Conservation (phyloP, 2,888 invertebrate species). For the Pyrgus malvae region DNA sequence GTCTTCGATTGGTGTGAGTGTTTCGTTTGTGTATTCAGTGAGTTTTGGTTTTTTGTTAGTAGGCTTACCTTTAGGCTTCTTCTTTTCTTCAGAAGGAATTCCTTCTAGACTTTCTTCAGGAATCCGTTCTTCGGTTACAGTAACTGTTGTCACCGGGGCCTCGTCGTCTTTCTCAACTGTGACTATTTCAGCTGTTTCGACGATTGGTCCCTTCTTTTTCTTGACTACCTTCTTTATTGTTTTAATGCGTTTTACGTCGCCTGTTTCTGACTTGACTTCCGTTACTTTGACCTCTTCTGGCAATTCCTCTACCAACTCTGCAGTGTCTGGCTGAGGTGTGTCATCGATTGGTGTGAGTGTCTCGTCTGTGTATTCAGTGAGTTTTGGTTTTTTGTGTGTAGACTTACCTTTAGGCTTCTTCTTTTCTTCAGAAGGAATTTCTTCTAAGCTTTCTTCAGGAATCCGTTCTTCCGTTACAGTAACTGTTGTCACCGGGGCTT, state of each 20-base stretch:
- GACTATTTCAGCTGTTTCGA: slow-evolving; percentile 39
- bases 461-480: slow-evolving; percentile 32
- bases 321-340: slow-evolving; percentile 44
- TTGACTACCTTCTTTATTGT: slow-evolving; percentile 10
- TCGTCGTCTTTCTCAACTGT: slow-evolving; percentile 27
- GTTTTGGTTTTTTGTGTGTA: slow-evolving; percentile 44
- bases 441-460: slow-evolving; percentile 50
- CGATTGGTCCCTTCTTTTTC: slow-evolving; percentile 38
- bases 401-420: slow-evolving; percentile 36
- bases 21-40: slow-evolving; percentile 33
- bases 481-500: slow-evolving; percentile 38
- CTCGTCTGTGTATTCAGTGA: slow-evolving; percentile 39
- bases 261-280: slow-evolving; percentile 13
- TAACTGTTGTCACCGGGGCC: slow-evolving; percentile 35
- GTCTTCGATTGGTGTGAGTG: slow-evolving; percentile 36
- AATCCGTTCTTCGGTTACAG: slow-evolving; percentile 35
- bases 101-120: neutral
- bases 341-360: slow-evolving; percentile 43
- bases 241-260: slow-evolving; percentile 25
- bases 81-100: slow-evolving; percentile 21
- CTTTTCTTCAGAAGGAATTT: slow-evolving; percentile 41
- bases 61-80: slow-evolving; percentile 37
- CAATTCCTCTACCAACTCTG: slow-evolving; percentile 26
- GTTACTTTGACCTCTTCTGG: slow-evolving; percentile 37
- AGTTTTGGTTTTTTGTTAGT: slow-evolving; percentile 41